Percentiles rank a stretch among this genome's conserved stretches.
phyloP scores from a whole-genome alignment of 2,113 vertebrate genomes.

The Poeciliopsis turrubarensis region DNA sequence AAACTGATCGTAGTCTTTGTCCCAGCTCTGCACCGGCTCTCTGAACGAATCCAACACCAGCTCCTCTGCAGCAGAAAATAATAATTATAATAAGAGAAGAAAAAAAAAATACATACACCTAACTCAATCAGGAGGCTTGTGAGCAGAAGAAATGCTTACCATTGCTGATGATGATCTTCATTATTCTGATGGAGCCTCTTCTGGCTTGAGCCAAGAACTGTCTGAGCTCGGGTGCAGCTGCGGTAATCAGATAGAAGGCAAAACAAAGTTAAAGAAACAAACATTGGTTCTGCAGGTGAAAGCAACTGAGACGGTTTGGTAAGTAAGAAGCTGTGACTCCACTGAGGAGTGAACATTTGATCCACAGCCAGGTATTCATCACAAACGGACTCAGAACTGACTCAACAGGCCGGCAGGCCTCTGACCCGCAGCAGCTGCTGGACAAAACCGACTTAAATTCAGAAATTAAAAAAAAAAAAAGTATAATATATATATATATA shows the following conservation, averaged over 20 bases:
- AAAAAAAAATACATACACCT: background rate
- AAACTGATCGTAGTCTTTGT: slow-evolving; percentile 88
- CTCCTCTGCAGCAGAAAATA: slow-evolving; percentile 84
- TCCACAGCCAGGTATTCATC: slow-evolving; percentile 76
- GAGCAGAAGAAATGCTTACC: slow-evolving; percentile 81
- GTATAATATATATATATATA: too few species aligned
- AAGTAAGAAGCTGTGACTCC: slow-evolving; percentile 66
- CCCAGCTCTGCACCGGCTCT: slow-evolving; percentile 89
- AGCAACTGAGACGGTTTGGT: slow-evolving; percentile 50
- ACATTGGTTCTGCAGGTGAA: slow-evolving; percentile 47
- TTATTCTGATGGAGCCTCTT: slow-evolving; percentile 88
- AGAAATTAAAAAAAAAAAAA: background rate
- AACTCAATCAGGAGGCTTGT: background rate
- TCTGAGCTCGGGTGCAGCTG: slow-evolving; percentile 92
- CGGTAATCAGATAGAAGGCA: slow-evolving; percentile 87
- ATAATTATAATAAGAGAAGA: slow-evolving; percentile 5
- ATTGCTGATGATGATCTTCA: slow-evolving; percentile 95
- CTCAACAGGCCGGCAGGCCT: background rate
- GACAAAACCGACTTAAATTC: background rate
- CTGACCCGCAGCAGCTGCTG: background rate
- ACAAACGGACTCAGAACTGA: slow-evolving; percentile 38
- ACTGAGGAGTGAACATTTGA: slow-evolving; percentile 80
- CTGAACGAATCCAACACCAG: slow-evolving; percentile 91
- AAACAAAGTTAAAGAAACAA: slow-evolving; percentile 43
- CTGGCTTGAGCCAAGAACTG: slow-evolving; percentile 93